A percentile compares a stretch with the other conserved stretches of the same genome.
These are phyloP conservation scores for Brachyalestes nurse DNA, from an alignment of 2,797 vertebrate species.

Conservation along the genomic window DNA sequence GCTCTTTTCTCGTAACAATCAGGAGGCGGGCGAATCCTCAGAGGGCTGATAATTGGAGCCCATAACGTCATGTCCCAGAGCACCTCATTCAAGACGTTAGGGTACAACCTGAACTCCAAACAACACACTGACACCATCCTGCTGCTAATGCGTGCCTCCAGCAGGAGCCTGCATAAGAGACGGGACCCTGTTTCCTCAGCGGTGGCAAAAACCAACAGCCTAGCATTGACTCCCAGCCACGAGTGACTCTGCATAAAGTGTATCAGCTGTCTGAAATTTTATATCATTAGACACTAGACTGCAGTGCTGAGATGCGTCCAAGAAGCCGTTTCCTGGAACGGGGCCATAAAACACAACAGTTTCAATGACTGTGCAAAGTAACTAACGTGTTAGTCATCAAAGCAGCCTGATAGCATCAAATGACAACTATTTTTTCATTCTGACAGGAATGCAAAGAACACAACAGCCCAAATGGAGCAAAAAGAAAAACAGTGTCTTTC, in stretches of 20 bases:
- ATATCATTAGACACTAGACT: background rate
- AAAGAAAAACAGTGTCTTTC: too few species aligned
- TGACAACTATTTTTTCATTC: background rate
- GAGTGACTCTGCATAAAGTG: slow-evolving; percentile 6
- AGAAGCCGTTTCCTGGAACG: slow-evolving; percentile 1
- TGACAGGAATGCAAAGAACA: background rate
- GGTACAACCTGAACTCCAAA: slow-evolving; percentile 41
- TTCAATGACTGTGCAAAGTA: background rate
- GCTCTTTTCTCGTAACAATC: slow-evolving; percentile 9
- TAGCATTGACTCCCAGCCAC: background rate
- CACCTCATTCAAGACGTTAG: slow-evolving; percentile 34
- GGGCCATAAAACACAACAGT: background rate
- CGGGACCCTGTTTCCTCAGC: background rate
- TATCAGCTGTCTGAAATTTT: slow-evolving; percentile 30
- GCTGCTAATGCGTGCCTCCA: slow-evolving; percentile 6
- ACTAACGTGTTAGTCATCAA: background rate
- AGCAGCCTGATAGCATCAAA: background rate
- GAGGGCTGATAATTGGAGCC: slow-evolving; percentile 45
- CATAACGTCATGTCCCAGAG: slow-evolving; percentile 40
- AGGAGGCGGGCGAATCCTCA: slow-evolving; percentile 23
- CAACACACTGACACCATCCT: slow-evolving; percentile 25
- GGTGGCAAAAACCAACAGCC: background rate
- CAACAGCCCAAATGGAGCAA: background rate
- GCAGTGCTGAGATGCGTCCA: background rate
- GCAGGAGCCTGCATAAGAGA: background rate